Conservation (phyloP, 2,888 invertebrate genomes). For the Cryptosula pallasiana region DNA sequence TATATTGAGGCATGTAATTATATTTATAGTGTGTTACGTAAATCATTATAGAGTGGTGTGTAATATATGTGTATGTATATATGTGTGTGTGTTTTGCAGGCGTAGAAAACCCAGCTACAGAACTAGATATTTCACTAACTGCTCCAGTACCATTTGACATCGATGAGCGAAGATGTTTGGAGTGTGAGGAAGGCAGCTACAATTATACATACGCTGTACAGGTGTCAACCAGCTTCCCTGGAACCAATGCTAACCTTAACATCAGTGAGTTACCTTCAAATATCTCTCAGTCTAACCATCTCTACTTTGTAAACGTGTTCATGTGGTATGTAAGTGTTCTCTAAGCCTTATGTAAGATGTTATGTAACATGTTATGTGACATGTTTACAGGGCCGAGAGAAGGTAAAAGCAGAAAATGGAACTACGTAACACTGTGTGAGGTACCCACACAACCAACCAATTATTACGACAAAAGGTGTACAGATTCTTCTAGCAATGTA, state of each 20-base stretch:
- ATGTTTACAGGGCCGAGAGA: too few species aligned
- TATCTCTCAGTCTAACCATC: too few species aligned
- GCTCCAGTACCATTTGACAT: background rate
- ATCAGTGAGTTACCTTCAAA: too few species aligned
- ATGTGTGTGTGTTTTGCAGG: background rate
- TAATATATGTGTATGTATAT: background rate
- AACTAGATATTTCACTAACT: background rate
- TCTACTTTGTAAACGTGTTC: too few species aligned
- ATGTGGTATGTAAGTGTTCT: too few species aligned
- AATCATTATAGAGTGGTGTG: too few species aligned
- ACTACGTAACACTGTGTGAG: background rate
- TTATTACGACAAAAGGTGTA: background rate
- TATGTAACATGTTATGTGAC: too few species aligned
- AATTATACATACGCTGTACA: constrained; percentile 17
- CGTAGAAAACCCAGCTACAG: background rate
- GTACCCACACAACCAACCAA: background rate
- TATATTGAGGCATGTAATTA: too few species aligned
- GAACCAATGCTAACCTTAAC: constrained; percentile 6
- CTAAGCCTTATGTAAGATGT: too few species aligned
- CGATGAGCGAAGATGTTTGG: background rate
- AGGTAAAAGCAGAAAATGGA: too few species aligned
- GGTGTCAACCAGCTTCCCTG: constrained; percentile 7
- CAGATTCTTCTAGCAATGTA: background rate
- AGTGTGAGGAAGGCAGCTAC: background rate
- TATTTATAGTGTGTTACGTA: too few species aligned